phyloP scores from a whole-genome alignment of 1,140 invertebrate genomes.

The Drosophila sucinea region DNA sequence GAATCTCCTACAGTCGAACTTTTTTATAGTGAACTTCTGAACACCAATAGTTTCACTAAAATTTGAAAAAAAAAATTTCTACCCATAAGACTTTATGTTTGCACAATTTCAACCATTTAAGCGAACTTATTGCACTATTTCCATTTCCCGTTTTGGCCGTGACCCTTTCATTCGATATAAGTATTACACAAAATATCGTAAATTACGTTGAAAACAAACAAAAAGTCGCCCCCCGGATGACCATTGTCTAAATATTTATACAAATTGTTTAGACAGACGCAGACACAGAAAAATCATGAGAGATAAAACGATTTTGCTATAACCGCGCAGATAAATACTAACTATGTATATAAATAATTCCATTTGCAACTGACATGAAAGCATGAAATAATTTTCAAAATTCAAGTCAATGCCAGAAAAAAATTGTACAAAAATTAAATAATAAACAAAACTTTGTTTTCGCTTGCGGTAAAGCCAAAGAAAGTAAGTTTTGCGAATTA shows the following conservation, averaged over 20 bases:
- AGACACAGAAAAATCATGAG: not conserved
- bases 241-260: conserved; percentile 8
- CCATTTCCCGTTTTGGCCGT: not conserved
- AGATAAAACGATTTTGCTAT: not conserved
- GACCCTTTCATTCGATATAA: not conserved
- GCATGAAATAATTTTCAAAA: conserved; percentile 27
- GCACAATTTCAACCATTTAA: too few species aligned
- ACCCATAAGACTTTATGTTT: too few species aligned
- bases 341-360: not conserved
- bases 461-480: conserved; percentile 33
- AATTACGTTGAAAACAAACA: conserved; percentile 3
- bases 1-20: too few species aligned
- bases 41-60: too few species aligned
- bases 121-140: too few species aligned
- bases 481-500: conserved; percentile 35
- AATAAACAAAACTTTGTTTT: not conserved
- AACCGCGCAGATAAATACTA: not conserved
- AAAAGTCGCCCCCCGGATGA: not conserved
- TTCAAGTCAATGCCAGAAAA: conserved; percentile 15
- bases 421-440: not conserved
- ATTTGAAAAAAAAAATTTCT: too few species aligned
- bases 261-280: conserved; percentile 2
- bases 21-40: too few species aligned
- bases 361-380: not conserved
- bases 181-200: conserved; percentile 3